These are phyloP conservation scores for Brachylomia viminalis DNA, from an alignment of 2,888 invertebrate genomes.

Conservation along the genomic window DNA sequence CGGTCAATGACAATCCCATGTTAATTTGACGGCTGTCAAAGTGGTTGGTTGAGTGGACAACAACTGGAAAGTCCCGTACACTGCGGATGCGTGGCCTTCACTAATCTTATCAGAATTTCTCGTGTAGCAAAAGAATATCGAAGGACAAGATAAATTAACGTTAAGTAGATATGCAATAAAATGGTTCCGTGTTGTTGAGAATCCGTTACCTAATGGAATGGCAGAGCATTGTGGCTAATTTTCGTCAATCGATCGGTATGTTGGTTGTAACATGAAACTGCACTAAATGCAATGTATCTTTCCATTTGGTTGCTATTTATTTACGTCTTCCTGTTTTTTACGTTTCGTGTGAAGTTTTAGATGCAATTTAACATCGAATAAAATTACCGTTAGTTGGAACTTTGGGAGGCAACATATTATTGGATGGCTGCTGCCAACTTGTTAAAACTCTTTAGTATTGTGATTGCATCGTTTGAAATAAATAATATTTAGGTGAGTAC, in stretches of 20 bases:
- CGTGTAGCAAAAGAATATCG: constrained; percentile 57
- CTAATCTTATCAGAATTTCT: constrained; percentile 69
- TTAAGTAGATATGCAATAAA: constrained; percentile 52
- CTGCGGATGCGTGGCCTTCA: constrained; percentile 61
- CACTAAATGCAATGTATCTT: constrained; percentile 65
- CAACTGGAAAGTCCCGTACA: constrained; percentile 66
- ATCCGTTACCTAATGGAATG: constrained; percentile 42
- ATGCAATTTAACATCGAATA: constrained; percentile 32
- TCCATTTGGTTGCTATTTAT: constrained; percentile 69
- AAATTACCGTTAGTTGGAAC: constrained; percentile 1
- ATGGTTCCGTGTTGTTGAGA: constrained; percentile 46
- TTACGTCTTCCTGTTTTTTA: constrained; percentile 67
- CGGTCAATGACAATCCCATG: constrained; percentile 81
- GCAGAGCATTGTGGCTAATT: constrained; percentile 63
- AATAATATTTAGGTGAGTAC: neutral
- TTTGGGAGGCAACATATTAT: neutral
- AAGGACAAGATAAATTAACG: constrained; percentile 55
- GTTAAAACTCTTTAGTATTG: neutral
- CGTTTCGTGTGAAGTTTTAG: constrained; percentile 41
- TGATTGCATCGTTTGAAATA: neutral
- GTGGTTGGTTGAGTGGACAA: constrained; percentile 70
- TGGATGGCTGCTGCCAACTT: neutral
- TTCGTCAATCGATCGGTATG: constrained; percentile 61
- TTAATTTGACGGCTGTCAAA: constrained; percentile 85
- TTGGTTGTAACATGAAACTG: constrained; percentile 72